A percentile compares a stretch with the other conserved stretches of the same genome.
phyloP scores from a whole-genome alignment of 2,113 vertebrate species.

The Rhadina sibilatrix region DNA sequence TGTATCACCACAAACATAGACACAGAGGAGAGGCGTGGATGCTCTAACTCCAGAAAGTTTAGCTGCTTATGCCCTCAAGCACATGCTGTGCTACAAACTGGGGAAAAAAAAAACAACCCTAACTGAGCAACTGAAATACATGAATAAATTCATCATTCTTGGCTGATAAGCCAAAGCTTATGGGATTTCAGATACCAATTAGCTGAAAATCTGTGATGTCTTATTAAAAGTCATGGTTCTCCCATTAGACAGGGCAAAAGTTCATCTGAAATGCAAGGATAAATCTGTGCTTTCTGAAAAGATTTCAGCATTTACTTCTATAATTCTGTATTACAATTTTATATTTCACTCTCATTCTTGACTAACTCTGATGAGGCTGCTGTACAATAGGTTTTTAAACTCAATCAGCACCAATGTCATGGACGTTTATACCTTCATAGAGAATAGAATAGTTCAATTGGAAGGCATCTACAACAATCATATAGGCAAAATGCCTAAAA shows the following conservation, averaged over 20 bases:
- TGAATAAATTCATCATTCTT: conserved; percentile 29
- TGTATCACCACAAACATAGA: background rate
- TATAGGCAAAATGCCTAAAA: background rate
- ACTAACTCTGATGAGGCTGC: background rate
- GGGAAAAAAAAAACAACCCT: background rate
- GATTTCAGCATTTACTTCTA: background rate
- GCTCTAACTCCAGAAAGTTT: background rate
- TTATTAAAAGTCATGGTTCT: background rate
- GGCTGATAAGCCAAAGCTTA: background rate
- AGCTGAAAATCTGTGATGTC: conserved; percentile 17
- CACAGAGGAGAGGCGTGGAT: background rate
- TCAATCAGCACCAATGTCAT: background rate
- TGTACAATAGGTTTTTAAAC: background rate
- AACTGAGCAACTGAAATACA: conserved; percentile 34
- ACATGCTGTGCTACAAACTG: background rate
- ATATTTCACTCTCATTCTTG: background rate
- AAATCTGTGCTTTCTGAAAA: background rate
- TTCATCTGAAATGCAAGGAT: background rate
- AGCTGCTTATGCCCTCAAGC: background rate
- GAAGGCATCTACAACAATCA: background rate
- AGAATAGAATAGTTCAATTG: background rate
- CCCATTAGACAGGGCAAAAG: background rate
- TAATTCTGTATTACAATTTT: background rate
- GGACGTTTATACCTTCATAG: background rate
- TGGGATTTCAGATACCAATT: conserved; percentile 28